Base-by-base conservation (phyloP, 2,113 vertebrate species). In the Lepidothrix coronata region DNA sequence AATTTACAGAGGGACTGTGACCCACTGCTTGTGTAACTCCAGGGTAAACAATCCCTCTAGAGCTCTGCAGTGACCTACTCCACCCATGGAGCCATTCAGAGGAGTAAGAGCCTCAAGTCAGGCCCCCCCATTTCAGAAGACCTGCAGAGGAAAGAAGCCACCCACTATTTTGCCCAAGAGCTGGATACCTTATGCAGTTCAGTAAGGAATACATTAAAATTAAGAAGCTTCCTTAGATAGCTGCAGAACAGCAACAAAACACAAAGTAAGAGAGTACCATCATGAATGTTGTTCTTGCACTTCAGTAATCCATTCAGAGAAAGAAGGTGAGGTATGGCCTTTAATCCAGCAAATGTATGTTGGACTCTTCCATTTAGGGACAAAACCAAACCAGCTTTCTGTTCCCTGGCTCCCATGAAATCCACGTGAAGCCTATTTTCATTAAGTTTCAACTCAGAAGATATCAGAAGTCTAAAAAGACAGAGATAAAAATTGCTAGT, bases 261-360 rank as follows among this genome's bases (percentile, higher is more conserved):
- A 72, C 65, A 70, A 55, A 83, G n/a, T 31, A 67, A 82, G n/a
- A 82, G 51, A 24, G 14, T 94, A 99, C 98, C 99, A 95, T 98
- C 93, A 5, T 93, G 95, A 59, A 97, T 55, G 13, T 48, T 88
- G 43, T 86, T 95, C 88, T 97, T 96, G 94, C 70, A 87, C 73
- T 96, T 98, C 54, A 99, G 81, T 6, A 89, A 78, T 7, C 97
- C 98, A 17, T 95, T 94, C 88, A 99, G 46, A 43, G 95, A 96
- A 78, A 98, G 82, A 44, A 95, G 85, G 28, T 39, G 80, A 63
- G 98, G 98, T 58, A 99, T 33, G 52, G 88, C 21, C 31, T 85
- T 27, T 55, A 98, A 92, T 61, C 25, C 76, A 43, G 89, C 78
- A 78, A 98, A 79, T 5, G 98, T 98, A 89, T 98, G 98, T 54